Evolutionary conservation across 2,797 vertebrate species (phyloP), one percentile per base, ranked within the genome.

Genomic region (Epinephelus malabaricus): DNA sequence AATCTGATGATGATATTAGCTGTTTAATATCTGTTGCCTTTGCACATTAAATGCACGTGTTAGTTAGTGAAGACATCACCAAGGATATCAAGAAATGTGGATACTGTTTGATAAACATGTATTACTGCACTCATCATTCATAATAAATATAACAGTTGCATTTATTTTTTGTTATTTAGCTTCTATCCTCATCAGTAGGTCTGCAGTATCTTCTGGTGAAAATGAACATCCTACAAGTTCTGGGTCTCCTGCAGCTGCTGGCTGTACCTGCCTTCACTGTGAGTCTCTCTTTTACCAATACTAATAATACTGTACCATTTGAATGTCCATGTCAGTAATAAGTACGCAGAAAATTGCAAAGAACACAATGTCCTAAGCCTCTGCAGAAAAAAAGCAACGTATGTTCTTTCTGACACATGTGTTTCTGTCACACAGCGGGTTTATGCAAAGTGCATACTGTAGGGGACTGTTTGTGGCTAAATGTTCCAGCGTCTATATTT

Each of bases 161-260:
- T 21, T 54, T 7, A 55, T 40, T 47, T 6, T 34, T 2, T n/a
- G 0, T 59, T 38, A 15, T 73, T 75, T 59, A 17, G 30, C 69
- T 53, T 1, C 9, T 54, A 0, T 83, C 9, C 9, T 78, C 23
- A 4, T 73, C 56, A 53, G 40, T 53, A 60, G 43, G 68, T 73
- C 68, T 82, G 65, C 61, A 54, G 83, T 59, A 45, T 15, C n/a
- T 78, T 72, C 70, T 66, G 62, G 64, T 82, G 40, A 92, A 76
- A 82, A 95, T 95, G 94, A 91, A 85, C 67, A 78, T 91, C 78
- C 79, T 95, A 17, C 88, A 77, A 45, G 58, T 89, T 82, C 87
- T 95, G 49, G 73, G 73, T 70, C 43, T 93, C 71, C 87, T 95
- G 0, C 89, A 91, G 80, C 86, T 94, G 46, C 61, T 95, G 50